A percentile compares a stretch with the other conserved stretches of the same genome.
These are phyloP conservation scores for Chelmon rostratus DNA, from an alignment of 2,797 vertebrate species.

Conservation along the genomic window DNA sequence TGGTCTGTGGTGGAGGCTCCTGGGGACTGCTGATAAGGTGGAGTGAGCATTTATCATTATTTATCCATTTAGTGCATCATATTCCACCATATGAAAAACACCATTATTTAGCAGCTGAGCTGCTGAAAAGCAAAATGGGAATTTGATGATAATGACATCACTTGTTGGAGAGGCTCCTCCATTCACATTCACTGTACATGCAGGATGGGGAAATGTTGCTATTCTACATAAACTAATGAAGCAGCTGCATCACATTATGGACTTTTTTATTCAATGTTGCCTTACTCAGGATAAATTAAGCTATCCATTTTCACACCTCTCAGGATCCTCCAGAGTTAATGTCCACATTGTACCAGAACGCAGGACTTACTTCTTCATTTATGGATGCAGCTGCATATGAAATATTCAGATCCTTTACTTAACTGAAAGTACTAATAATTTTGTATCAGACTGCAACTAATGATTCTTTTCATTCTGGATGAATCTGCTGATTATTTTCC, in stretches of 20 bases:
- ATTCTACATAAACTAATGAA: slow-evolving; percentile 32
- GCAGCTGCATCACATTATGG: slow-evolving; percentile 20
- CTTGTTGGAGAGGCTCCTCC: slow-evolving; percentile 7
- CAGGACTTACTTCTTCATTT: slow-evolving; percentile 5
- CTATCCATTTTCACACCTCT: slow-evolving; percentile 9
- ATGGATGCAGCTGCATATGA: not conserved
- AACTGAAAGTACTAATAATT: not conserved
- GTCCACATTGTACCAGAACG: slow-evolving; percentile 7
- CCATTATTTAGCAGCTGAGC: slow-evolving; percentile 39
- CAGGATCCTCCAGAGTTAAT: slow-evolving; percentile 13
- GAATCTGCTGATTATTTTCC: too few species aligned
- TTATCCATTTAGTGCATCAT: slow-evolving; percentile 52
- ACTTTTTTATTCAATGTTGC: not conserved
- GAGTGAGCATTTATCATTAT: slow-evolving; percentile 49
- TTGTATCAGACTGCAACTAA: too few species aligned
- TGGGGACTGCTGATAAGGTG: slow-evolving; percentile 64
- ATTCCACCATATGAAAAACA: slow-evolving; percentile 50
- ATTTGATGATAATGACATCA: slow-evolving; percentile 34
- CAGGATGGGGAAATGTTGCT: slow-evolving; percentile 20
- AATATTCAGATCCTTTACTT: not conserved
- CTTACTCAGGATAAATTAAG: not conserved
- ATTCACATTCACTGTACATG: slow-evolving; percentile 28
- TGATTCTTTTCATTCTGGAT: too few species aligned
- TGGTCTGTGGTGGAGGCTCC: slow-evolving; percentile 35
- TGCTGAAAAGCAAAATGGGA: slow-evolving; percentile 43